Conservation (phyloP, 2,888 invertebrate species). For the Neoscelio sp. region DNA sequence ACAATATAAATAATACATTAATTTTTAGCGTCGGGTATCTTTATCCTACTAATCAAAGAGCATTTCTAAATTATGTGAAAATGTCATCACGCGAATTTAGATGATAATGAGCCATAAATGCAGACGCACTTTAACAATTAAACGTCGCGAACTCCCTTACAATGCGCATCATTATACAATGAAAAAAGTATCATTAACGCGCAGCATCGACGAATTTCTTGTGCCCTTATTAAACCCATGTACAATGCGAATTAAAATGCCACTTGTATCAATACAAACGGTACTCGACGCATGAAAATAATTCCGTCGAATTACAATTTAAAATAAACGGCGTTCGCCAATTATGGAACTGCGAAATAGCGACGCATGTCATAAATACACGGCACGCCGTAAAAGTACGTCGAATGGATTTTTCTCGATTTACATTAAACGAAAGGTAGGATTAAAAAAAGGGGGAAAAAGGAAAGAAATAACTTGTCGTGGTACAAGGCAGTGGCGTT, state of each 20-base stretch:
- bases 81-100: no score
- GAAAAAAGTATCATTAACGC: constrained; percentile 28
- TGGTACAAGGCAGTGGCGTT: constrained; percentile 37
- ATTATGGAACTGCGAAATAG: constrained; percentile 59
- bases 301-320: constrained; percentile 55
- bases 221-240: constrained; percentile 8
- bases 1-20: no score
- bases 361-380: constrained; percentile 60
- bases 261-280: constrained; percentile 31
- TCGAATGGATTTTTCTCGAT: constrained; percentile 49
- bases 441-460: constrained; percentile 18
- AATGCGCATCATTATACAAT: no score
- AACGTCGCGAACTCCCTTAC: no score
- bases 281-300: constrained; percentile 36
- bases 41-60: no score
- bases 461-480: constrained; percentile 52
- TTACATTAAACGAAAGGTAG: constrained; percentile 40
- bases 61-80: no score
- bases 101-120: no score
- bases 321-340: constrained; percentile 54
- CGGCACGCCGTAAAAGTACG: constrained; percentile 47
- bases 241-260: constrained; percentile 30
- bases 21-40: no score
- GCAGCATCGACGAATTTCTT: constrained; percentile 2
- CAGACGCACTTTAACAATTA: no score